A percentile compares a stretch with the other conserved stretches of the same genome.
These are phyloP conservation scores for Hydra vulgaris DNA, from an alignment of 30 jellyfish, hydroid and myxozoan genomes.

Conservation along the genomic window DNA sequence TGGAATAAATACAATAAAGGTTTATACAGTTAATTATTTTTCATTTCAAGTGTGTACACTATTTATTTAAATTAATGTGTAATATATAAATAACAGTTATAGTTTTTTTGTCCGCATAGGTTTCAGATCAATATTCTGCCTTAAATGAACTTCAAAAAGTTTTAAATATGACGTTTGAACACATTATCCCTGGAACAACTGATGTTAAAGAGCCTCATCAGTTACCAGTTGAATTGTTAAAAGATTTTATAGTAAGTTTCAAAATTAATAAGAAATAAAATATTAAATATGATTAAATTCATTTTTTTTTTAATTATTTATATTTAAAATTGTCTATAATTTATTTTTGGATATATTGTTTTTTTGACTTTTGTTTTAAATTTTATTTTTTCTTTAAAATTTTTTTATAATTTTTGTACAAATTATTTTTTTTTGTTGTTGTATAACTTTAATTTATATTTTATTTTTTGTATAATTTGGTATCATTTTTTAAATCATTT, in stretches of 20 bases:
- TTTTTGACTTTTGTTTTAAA: too few relatives aligned
- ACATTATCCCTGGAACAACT: conserved; percentile 65
- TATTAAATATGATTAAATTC: too few relatives aligned
- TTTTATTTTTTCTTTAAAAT: too few relatives aligned
- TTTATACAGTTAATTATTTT: not conserved
- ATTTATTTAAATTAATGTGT: not conserved
- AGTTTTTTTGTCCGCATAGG: conserved; percentile 33
- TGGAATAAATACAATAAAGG: conserved; percentile 80
- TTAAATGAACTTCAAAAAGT: conserved; percentile 34
- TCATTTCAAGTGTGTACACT: not conserved
- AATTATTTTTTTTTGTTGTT: too few relatives aligned
- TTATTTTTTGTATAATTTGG: too few relatives aligned
- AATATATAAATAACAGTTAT: not conserved
- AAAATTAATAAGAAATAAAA: not conserved
- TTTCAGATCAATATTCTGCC: conserved; percentile 43
- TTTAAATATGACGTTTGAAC: conserved; percentile 31
- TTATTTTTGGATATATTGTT: too few relatives aligned
- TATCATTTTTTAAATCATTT: too few relatives aligned
- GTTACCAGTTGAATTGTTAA: conserved; percentile 47
- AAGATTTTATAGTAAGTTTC: conserved; percentile 30
- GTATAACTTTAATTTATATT: too few relatives aligned
- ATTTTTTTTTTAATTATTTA: not conserved
- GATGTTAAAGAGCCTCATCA: conserved; percentile 44
- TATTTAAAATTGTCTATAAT: too few relatives aligned
- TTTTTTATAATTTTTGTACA: too few relatives aligned